Percentiles rank a stretch among this genome's conserved stretches.
Conservation (phyloP, 2,113 vertebrate genomes). For the Sterna hirundo region DNA sequence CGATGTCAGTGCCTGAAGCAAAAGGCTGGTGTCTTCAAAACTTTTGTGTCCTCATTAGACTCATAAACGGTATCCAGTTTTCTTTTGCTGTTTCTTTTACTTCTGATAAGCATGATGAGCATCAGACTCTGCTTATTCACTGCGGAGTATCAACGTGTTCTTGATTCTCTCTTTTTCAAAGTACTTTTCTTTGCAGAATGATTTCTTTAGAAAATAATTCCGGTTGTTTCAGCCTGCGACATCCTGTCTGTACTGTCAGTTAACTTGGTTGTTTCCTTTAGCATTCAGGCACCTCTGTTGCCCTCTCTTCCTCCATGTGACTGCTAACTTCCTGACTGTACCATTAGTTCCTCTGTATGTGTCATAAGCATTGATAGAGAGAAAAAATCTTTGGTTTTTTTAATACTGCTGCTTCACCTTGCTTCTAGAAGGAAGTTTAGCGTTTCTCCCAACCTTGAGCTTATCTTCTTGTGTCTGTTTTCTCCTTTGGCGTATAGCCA, state of each 20-base stretch:
- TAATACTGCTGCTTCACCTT: neutral
- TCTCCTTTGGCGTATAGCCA: neutral
- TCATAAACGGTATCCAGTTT: neutral
- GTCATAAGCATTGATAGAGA: neutral
- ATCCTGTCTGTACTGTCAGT: neutral
- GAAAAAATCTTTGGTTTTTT: neutral
- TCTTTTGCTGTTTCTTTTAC: neutral
- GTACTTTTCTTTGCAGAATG: neutral
- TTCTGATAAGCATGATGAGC: neutral
- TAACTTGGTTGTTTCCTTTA: neutral
- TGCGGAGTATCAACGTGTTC: neutral
- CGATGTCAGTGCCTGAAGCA: neutral
- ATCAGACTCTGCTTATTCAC: neutral
- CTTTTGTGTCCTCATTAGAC: neutral
- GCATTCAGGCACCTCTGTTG: neutral
- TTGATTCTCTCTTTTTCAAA: neutral
- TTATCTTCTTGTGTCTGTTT: neutral
- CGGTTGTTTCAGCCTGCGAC: neutral
- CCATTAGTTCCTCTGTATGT: neutral
- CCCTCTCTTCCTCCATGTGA: constrained; percentile 18
- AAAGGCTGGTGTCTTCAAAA: neutral
- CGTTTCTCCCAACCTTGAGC: neutral
- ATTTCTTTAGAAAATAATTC: neutral
- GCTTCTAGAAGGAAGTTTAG: neutral
- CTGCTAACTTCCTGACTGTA: neutral